phyloP scores from a whole-genome alignment of 1,140 invertebrate species.

The Bombyx mandarina region DNA sequence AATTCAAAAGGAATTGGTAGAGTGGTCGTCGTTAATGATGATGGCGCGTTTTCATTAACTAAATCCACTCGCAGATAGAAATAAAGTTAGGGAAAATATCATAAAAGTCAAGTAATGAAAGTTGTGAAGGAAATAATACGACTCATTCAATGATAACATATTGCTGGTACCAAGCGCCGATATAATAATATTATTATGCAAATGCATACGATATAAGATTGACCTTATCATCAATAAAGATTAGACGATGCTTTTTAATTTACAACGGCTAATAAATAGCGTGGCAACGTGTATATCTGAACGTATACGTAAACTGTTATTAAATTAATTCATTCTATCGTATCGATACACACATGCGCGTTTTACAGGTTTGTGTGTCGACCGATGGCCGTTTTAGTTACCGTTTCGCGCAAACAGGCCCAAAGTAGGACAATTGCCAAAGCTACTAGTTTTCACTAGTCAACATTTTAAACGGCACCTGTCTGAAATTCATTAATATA shows the following conservation, averaged over 20 bases:
- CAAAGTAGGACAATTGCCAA: conserved; percentile 23
- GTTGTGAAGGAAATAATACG: too few relatives aligned
- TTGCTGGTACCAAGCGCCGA: background rate
- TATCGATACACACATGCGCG: background rate
- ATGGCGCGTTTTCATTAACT: too few relatives aligned
- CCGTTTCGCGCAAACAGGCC: conserved; percentile 37
- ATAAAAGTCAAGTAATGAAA: too few relatives aligned
- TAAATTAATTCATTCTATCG: too few relatives aligned
- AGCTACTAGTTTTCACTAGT: conserved; percentile 1
- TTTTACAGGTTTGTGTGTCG: conserved; percentile 4
- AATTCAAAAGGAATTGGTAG: too few relatives aligned
- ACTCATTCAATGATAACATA: too few relatives aligned
- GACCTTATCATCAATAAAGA: background rate
- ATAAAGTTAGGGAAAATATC: too few relatives aligned
- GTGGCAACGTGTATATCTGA: background rate
- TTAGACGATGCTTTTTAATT: background rate
- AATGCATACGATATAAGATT: background rate
- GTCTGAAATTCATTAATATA: background rate
- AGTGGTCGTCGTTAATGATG: too few relatives aligned
- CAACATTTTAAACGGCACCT: background rate
- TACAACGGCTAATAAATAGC: background rate
- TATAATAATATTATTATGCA: background rate
- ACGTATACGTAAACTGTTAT: too few relatives aligned
- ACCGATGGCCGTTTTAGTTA: conserved; percentile 21
- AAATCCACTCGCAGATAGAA: too few relatives aligned